A percentile compares a stretch with the other conserved stretches of the same genome.
phyloP scores from a whole-genome alignment of 1,140 invertebrate species.

The Thrips palmi region DNA sequence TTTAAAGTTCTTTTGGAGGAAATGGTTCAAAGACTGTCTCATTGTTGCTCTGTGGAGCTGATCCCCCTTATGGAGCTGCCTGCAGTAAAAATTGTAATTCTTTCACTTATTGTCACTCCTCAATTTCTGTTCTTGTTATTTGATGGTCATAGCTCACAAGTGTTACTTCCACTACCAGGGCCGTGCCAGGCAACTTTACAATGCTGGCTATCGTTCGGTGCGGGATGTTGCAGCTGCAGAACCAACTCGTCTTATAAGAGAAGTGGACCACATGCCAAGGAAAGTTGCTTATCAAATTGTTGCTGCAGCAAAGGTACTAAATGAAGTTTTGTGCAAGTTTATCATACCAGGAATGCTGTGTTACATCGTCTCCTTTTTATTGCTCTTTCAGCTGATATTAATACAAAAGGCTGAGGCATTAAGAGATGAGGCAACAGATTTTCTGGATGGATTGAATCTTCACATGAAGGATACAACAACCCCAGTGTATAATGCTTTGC shows the following conservation, averaged over 20 bases:
- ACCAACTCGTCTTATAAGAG: constrained; percentile 35
- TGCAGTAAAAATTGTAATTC: constrained; percentile 53
- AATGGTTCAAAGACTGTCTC: constrained; percentile 48
- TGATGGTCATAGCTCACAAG: background rate
- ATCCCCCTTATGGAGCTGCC: constrained; percentile 68
- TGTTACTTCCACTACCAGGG: constrained; percentile 28
- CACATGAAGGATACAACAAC: too few species aligned
- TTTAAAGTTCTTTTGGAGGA: constrained; percentile 49
- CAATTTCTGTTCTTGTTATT: background rate
- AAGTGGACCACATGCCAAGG: constrained; percentile 47
- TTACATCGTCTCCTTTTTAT: too few species aligned
- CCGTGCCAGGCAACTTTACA: constrained; percentile 63
- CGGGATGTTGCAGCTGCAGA: constrained; percentile 53
- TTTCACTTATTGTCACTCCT: constrained; percentile 9
- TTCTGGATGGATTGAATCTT: too few species aligned
- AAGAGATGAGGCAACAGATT: constrained; percentile 55
- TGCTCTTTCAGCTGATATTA: constrained; percentile 54
- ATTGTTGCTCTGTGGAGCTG: constrained; percentile 55
- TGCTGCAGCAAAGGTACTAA: constrained; percentile 68
- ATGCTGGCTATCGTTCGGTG: constrained; percentile 60
- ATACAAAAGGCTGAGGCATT: constrained; percentile 62
- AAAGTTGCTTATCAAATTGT: constrained; percentile 58
- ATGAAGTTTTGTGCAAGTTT: too few species aligned
- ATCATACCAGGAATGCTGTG: too few species aligned
- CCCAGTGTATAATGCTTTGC: too few species aligned